phyloP scores from a whole-genome alignment of 2,888 invertebrate genomes.

The Lamproptera curius region DNA sequence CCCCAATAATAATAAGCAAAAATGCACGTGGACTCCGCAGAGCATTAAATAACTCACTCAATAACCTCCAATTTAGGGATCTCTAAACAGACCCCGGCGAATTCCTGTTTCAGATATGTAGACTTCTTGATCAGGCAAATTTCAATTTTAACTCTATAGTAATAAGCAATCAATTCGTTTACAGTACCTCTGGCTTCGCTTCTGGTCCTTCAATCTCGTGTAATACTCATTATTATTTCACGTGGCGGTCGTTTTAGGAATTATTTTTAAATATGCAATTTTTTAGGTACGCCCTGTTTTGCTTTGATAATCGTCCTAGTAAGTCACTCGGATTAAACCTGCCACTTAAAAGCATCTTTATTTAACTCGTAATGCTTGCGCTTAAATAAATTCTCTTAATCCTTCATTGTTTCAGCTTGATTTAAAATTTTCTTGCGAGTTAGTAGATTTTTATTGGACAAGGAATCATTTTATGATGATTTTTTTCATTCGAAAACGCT shows the following conservation, averaged over 20 bases:
- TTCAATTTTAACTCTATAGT: slow-evolving; percentile 19
- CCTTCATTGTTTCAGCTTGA: background rate
- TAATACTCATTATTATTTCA: slow-evolving; percentile 65
- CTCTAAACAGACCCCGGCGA: slow-evolving; percentile 35
- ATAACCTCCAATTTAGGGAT: slow-evolving; percentile 62
- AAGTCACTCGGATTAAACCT: slow-evolving; percentile 15
- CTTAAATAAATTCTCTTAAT: background rate
- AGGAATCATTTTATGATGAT: no score
- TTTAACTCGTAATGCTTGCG: background rate
- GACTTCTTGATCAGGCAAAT: slow-evolving; percentile 34
- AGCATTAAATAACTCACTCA: slow-evolving; percentile 74
- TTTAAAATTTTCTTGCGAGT: no score
- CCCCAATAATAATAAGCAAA: slow-evolving; percentile 72
- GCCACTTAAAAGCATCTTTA: slow-evolving; percentile 14
- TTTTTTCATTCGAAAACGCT: no score
- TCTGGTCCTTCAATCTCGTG: slow-evolving; percentile 50
- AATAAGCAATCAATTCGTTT: no score
- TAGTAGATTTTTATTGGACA: no score
- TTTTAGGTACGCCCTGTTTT: slow-evolving; percentile 24
- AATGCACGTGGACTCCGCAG: slow-evolving; percentile 64
- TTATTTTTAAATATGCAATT: slow-evolving; percentile 31
- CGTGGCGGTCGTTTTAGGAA: slow-evolving; percentile 42
- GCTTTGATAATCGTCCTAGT: slow-evolving; percentile 19
- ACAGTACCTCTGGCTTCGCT: slow-evolving; percentile 33
- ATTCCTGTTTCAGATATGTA: slow-evolving; percentile 43